Evolutionary conservation across 2,888 invertebrate species (phyloP).

Genomic region (Drosophila flavopinicola): DNA sequence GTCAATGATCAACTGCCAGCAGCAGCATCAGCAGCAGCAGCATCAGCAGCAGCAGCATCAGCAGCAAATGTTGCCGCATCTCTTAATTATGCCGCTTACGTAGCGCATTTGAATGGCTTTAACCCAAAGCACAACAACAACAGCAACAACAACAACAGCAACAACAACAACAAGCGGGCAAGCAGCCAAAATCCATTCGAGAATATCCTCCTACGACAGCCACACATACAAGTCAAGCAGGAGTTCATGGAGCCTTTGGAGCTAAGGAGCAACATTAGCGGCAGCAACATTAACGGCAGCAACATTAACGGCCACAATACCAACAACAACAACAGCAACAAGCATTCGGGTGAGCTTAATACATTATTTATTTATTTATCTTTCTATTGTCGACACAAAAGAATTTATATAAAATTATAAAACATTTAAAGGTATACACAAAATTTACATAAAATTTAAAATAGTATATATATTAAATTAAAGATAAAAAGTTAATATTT

Average conservation of each 20-base stretch:
- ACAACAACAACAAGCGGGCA: conserved; percentile 21
- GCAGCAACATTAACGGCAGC: conserved; percentile 3
- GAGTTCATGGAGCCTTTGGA: conserved; percentile 71
- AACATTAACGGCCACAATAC: conserved; percentile 10
- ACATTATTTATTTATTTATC: not conserved
- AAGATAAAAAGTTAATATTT: too few relatives aligned
- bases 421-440: too few relatives aligned
- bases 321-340: conserved; percentile 13
- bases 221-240: conserved; percentile 77
- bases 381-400: too few relatives aligned
- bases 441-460: too few relatives aligned
- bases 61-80: conserved; percentile 40
- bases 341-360: conserved; percentile 25
- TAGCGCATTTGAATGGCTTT: conserved; percentile 72
- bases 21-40: conserved; percentile 50
- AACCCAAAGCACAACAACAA: conserved; percentile 41
- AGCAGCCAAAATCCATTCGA: conserved; percentile 40
- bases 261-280: conserved; percentile 6
- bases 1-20: conserved; percentile 72
- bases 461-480: too few relatives aligned
- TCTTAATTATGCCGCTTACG: conserved; percentile 69
- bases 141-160: conserved; percentile 26
- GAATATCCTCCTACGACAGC: conserved; percentile 52
- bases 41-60: conserved; percentile 55
- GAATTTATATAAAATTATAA: too few relatives aligned